These are phyloP conservation scores for Myiozetetes cayanensis DNA, from an alignment of 2,113 vertebrate species.

Conservation along the genomic window DNA sequence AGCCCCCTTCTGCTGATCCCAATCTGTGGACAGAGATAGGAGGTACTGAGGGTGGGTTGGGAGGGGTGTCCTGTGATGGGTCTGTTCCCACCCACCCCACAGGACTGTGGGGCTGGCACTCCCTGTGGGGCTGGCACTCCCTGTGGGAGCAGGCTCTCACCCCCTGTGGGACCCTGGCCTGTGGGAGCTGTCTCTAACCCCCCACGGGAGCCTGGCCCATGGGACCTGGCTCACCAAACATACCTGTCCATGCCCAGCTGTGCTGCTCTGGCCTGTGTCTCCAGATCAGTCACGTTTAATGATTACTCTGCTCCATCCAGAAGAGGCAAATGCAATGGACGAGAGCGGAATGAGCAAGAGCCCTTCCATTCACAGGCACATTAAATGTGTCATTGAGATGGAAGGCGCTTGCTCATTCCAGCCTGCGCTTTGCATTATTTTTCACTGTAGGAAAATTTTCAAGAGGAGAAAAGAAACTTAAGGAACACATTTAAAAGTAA, in stretches of 20 bases:
- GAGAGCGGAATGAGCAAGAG: constrained; percentile 4
- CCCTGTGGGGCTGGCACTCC: neutral
- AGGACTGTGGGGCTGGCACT: neutral
- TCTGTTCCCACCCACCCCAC: neutral
- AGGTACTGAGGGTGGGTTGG: neutral
- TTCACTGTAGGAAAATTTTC: constrained; percentile 46
- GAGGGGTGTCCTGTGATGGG: rapidly evolving
- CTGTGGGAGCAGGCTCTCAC: neutral
- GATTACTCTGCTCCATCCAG: neutral
- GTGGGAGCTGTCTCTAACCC: neutral
- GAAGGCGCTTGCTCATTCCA: neutral
- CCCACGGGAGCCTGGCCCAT: neutral
- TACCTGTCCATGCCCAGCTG: neutral
- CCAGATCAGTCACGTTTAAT: neutral
- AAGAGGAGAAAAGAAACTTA: constrained; percentile 38
- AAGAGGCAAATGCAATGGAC: neutral
- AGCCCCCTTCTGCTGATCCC: rapidly evolving
- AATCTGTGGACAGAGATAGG: rapidly evolving
- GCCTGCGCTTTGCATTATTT: neutral
- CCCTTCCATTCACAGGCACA: constrained; percentile 19
- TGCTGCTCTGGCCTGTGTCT: rapidly evolving
- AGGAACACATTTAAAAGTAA: constrained; percentile 3
- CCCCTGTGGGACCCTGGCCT: rapidly evolving
- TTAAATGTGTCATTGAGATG: neutral
- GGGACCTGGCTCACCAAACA: neutral